A percentile compares a stretch with the other conserved stretches of the same genome.
phyloP scores from a whole-genome alignment of 1,140 invertebrate genomes.

The Ips typographus region DNA sequence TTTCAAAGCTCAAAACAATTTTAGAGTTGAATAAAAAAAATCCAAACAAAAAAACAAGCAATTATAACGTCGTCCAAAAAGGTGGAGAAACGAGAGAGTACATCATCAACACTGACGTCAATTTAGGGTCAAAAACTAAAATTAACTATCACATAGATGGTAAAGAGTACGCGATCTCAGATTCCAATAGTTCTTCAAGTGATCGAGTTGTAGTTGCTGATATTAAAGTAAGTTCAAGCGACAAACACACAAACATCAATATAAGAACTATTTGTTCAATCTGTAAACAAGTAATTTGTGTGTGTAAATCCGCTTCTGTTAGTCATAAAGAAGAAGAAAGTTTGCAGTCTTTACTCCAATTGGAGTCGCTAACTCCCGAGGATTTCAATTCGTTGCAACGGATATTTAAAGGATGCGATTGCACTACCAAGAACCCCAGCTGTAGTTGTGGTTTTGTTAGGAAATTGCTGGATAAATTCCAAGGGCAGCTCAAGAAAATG shows the following conservation, averaged over 20 bases:
- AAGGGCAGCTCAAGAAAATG: neutral
- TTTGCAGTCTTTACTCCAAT: neutral
- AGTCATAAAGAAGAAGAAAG: neutral
- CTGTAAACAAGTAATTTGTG: constrained; percentile 25
- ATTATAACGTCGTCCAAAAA: constrained; percentile 16
- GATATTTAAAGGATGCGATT: constrained; percentile 35
- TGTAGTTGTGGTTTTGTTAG: constrained; percentile 36
- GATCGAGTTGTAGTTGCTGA: constrained; percentile 23
- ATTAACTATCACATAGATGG: constrained; percentile 34
- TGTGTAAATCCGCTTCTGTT: constrained; percentile 7
- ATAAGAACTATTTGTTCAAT: constrained; percentile 33
- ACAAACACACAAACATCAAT: constrained; percentile 39
- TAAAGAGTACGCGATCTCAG: constrained; percentile 18
- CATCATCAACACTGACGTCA: constrained; percentile 38
- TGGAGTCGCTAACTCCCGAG: neutral
- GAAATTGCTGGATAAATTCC: constrained; percentile 30
- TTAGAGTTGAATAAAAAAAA: constrained; percentile 13
- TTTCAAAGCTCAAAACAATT: constrained; percentile 41
- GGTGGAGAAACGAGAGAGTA: constrained; percentile 28
- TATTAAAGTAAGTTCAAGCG: constrained; percentile 34
- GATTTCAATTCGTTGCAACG: constrained; percentile 25
- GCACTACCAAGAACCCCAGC: constrained; percentile 12
- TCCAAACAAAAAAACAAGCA: neutral
- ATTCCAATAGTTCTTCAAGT: neutral
- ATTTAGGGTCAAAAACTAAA: neutral